Evolutionary conservation across 2,797 vertebrate genomes (phyloP).

Genomic region (Takifugu rubripes): DNA sequence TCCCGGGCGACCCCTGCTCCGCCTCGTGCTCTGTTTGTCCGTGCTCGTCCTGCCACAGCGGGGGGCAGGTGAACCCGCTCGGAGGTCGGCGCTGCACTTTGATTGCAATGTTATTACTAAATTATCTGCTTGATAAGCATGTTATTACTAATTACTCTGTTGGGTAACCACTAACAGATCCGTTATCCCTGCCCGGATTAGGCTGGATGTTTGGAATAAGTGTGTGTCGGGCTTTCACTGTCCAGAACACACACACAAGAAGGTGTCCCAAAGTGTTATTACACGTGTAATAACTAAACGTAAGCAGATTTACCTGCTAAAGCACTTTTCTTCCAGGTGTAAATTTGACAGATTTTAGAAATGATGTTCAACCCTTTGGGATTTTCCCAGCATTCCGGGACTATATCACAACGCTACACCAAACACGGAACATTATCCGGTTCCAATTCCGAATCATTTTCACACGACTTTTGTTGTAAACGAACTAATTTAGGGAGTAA

Average conservation of each 20-base stretch:
- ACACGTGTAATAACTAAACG: too few species aligned
- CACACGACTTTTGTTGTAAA: too few species aligned
- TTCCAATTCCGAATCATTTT: too few species aligned
- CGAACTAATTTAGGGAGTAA: too few species aligned
- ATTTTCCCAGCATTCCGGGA: too few species aligned
- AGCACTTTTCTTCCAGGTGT: neutral
- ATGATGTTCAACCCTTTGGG: too few species aligned
- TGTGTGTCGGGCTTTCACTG: neutral
- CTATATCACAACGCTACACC: too few species aligned
- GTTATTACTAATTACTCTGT: conserved; percentile 63
- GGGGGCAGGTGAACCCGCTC: conserved; percentile 55
- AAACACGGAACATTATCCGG: too few species aligned
- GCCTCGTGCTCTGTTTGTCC: conserved; percentile 57
- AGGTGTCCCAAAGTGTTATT: too few species aligned
- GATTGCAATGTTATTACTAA: conserved; percentile 60
- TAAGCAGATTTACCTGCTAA: neutral
- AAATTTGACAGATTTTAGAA: too few species aligned
- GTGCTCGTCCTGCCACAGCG: conserved; percentile 52
- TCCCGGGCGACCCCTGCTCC: conserved; percentile 22
- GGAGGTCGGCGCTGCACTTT: conserved; percentile 52
- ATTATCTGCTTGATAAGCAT: conserved; percentile 61
- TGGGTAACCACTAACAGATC: conserved; percentile 22
- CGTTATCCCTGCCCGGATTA: conserved; percentile 2
- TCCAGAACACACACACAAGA: too few species aligned
- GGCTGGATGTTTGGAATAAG: neutral